Base-by-base conservation (phyloP, 30 jellyfish, hydroid and myxozoan species). In the Hydra vulgaris region DNA sequence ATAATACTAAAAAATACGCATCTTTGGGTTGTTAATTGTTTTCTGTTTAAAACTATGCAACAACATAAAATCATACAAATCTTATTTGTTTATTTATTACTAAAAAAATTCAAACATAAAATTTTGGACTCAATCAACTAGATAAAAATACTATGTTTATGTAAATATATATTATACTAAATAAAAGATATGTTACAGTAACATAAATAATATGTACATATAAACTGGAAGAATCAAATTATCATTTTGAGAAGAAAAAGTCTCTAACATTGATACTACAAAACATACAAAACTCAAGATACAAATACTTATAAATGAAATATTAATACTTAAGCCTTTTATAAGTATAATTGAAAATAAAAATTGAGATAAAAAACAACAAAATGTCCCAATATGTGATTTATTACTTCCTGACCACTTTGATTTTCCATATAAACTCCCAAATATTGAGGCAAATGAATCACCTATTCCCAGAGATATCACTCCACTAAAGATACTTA, bases 381-480 rank as follows among this genome's bases (percentile, higher is more conserved):
- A 89, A 19, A 81, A 0, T n/a, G 90, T 40, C 0, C 98, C 98
- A 18, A 71, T 22, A 61, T 67, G 21, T 7, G 98, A 86, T 81
- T 92, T 92, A 18, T 85, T 79, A 66, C 87, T 83, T n/a, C 93
- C 95, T 5, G 88, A 89, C 74, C 94, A 76, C 23, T 70, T 75
- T 15, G 12, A 3, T 40, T 67, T 76, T 7, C 96, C 98, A 77
- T 71, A 87, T 8, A 56, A n/a, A 55, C 40, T 87, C 8, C 98
- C 98, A 92, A 84, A 23, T 0, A 92, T 72, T 27, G 98, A 92
- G 17, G 98, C 98, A 86, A 77, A 83, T 26, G 98, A 40, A 70
- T 92, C 98, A 15, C 98, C 98, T 82, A 92, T 26, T 12, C 96
- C 96, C 12, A 92, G 83, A 1, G 98, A 83, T 17, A 87, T 81